Evolutionary conservation across 2,888 invertebrate species (phyloP), one percentile per base, ranked within the genome.

Genomic region (Drosophila aldrichi): DNA sequence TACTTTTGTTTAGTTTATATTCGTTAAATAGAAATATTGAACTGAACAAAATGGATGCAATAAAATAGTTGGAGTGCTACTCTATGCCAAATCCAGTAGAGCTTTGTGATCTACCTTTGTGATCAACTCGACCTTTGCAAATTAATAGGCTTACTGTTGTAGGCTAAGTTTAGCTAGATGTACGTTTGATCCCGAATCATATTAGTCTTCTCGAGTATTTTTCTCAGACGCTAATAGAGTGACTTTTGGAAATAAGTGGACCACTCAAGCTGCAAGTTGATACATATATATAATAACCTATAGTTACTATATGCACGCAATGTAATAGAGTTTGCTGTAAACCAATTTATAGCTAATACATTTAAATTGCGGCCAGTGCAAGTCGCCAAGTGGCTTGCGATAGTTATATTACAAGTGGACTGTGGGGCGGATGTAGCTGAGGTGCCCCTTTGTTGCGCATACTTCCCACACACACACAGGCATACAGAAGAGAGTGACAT

Each of bases 341-440:
- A 69, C 67, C 79, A 82, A 82, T 82, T 81, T 80, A 65, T 56
- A 75, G 56, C 77, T 81, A 81, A 78, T 73, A 76, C 79, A 69
- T 63, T 78, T 73, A 82, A 69, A 83, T 64, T 70, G 67, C 61
- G 57, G 59, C 57, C 44, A 38, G 48, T 49, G 25, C 41, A 34
- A 57, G 55, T 48, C 44, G 46, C 52, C 44, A 60, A n/a, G n/a
- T 14, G 20, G 20, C 20, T 2, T 71, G 62, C 61, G 54, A 64
- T 65, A 69, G 57, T 54, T 59, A 22, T 9, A 34, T 57, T 59
- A 34, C 12, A 29, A 29, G 61, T 34, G 16, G 36, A 29, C n/a
- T 72, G 79, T 73, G 44, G 41, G 32, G 77, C 73, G 77, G 77
- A 78, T 78, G 71, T 74, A 73, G 73, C 64, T 76, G 75, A 80